Evolutionary conservation across 2,888 invertebrate species (phyloP).

Genomic region (Orthosia incerta): DNA sequence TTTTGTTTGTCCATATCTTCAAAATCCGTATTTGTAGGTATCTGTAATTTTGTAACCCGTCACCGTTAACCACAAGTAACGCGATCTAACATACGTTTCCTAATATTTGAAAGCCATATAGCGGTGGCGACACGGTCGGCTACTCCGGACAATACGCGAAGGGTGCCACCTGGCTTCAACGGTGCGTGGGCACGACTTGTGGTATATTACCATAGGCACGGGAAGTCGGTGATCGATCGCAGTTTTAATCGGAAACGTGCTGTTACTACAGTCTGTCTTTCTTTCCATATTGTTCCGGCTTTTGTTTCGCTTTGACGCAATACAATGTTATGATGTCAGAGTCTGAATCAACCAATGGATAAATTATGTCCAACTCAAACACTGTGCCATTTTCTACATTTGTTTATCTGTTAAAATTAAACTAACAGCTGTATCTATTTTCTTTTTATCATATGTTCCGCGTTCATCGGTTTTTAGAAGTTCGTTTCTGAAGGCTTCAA

Average conservation of each 20-base stretch:
- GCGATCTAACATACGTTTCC: constrained; percentile 64
- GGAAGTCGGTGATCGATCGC: constrained; percentile 66
- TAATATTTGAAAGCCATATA: constrained; percentile 82
- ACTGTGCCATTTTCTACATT: background rate
- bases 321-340: background rate
- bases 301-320: constrained; percentile 12
- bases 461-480: background rate
- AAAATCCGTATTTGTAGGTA: too few relatives aligned
- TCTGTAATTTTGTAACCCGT: constrained; percentile 3
- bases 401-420: background rate
- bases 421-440: background rate
- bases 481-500: background rate
- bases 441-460: background rate
- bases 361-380: background rate
- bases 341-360: background rate
- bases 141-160: constrained; percentile 73
- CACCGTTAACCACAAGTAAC: constrained; percentile 55
- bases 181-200: constrained; percentile 74
- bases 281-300: constrained; percentile 30
- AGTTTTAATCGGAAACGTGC: constrained; percentile 56
- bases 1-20: background rate
- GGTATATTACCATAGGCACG: constrained; percentile 62
- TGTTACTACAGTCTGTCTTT: constrained; percentile 36
- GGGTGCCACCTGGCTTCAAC: constrained; percentile 74
- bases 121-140: constrained; percentile 77